Conservation (phyloP, 2,113 vertebrate genomes). For the Odobenus rosmarus region DNA sequence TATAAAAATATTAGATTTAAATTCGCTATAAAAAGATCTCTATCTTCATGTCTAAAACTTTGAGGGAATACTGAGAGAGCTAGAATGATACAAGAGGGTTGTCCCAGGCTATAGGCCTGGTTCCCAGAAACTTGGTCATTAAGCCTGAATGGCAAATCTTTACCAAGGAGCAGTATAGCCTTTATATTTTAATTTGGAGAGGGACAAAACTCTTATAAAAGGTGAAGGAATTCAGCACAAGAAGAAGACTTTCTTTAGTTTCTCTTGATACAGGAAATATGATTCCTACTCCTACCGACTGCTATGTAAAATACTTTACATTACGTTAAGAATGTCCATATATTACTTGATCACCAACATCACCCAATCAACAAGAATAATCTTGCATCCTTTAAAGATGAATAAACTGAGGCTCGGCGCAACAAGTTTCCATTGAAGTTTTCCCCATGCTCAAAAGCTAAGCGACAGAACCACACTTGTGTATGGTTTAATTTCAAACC, state of each 20-base stretch:
- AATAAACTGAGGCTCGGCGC: not conserved
- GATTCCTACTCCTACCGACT: not conserved
- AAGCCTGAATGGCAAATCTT: not conserved
- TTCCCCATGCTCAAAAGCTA: not conserved
- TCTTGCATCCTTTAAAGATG: not conserved
- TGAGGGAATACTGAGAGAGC: not conserved
- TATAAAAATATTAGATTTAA: not conserved
- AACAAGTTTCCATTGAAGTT: not conserved
- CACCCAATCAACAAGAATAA: not conserved
- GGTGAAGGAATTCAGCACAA: not conserved
- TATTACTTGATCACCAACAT: not conserved
- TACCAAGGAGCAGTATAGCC: not conserved
- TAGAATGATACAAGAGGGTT: not conserved
- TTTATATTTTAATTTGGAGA: not conserved
- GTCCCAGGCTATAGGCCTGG: not conserved
- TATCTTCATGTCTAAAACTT: not conserved
- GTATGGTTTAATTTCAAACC: not conserved
- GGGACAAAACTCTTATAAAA: not conserved
- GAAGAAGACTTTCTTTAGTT: not conserved
- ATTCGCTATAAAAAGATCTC: not conserved
- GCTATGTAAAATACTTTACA: not conserved
- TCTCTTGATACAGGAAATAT: not conserved
- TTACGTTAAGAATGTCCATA: not conserved
- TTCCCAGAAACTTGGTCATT: not conserved
- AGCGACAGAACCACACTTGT: not conserved